Base-by-base conservation (phyloP, 1,140 invertebrate species). In the Diprion similis region DNA sequence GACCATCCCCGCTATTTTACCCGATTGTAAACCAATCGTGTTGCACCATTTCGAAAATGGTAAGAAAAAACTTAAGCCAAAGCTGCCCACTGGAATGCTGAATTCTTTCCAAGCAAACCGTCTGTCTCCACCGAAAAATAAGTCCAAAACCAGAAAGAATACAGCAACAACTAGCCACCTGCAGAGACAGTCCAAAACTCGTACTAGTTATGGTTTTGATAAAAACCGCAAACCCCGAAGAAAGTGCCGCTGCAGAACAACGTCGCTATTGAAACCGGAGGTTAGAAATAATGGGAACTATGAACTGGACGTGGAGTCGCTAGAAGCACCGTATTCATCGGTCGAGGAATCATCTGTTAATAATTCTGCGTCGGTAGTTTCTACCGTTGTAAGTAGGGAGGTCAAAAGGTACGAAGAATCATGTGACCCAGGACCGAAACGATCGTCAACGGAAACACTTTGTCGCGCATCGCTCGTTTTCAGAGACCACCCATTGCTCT, bases 21-120 rank as follows among this genome's bases (percentile, higher is more conserved):
- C 13, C n/a, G 46, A 70, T n/a, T 8, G 46, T 19, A 70, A 48
- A 45, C 69, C 69, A 19, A 47, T 15, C 45, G 19, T 70, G 13
- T 48, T 70, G 69, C 69, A 70, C 69, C 59, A 46, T 47, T 70
- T 70, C n/a, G 69, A 70, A n/a, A 46, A n/a, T 8, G 66, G 66
- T 8, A 45, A 68, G 18, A 68, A 68, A 15, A 64, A 4, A 18
- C 11, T 19, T 18, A 18, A 45, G 11, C 37, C 18, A 6, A 18
- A 45, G 37, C 13, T 68, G 18, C 17, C 66, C 66, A 8, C 15
- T 13, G 3, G 15, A 68, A 19, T 45, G 37, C 8, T 68, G 11
- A 11, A n/a, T 7, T 68, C 18, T 68, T 19, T 19, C 17, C 66
- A 18, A 68, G 8, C 10, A 18, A 64, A 64, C 13, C 1, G 1